Percentiles rank a stretch among this genome's conserved stretches.
phyloP scores from a whole-genome alignment of 2,888 invertebrate species.

The Argynnis bischoffii region DNA sequence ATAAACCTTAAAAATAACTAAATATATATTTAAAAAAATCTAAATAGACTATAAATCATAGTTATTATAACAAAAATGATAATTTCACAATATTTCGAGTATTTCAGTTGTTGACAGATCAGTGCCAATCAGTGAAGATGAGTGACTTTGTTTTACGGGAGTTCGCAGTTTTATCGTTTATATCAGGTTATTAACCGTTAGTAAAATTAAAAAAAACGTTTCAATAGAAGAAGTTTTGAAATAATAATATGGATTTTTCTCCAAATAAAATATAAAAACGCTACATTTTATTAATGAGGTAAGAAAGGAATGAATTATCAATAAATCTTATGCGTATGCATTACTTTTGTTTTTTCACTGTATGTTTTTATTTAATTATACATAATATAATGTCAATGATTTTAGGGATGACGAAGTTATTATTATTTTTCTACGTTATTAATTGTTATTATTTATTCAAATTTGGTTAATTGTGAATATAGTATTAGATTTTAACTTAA shows the following conservation, averaged over 20 bases:
- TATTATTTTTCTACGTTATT: too few relatives aligned
- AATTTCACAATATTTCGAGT: conserved; percentile 7
- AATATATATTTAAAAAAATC: neutral
- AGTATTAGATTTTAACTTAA: too few relatives aligned
- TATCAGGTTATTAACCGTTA: conserved; percentile 31
- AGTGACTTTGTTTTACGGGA: conserved; percentile 50
- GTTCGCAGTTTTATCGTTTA: conserved; percentile 36
- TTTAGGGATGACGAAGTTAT: too few relatives aligned
- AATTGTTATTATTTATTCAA: too few relatives aligned
- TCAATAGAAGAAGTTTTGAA: conserved; percentile 6
- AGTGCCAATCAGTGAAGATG: conserved; percentile 56
- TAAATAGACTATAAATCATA: neutral
- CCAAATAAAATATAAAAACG: neutral
- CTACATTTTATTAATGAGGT: conserved; percentile 3
- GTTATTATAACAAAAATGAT: neutral
- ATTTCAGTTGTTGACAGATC: conserved; percentile 59
- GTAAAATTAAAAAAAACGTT: conserved; percentile 2
- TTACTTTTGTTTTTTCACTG: neutral
- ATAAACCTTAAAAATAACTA: neutral
- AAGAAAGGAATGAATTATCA: neutral
- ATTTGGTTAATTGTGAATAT: too few relatives aligned
- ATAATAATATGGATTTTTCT: neutral
- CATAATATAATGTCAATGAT: too few relatives aligned
- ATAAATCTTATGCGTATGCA: neutral
- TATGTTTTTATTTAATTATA: too few relatives aligned